Evolutionary conservation across 2,113 vertebrate genomes (phyloP).

Genomic region (Asarcornis scutulata): DNA sequence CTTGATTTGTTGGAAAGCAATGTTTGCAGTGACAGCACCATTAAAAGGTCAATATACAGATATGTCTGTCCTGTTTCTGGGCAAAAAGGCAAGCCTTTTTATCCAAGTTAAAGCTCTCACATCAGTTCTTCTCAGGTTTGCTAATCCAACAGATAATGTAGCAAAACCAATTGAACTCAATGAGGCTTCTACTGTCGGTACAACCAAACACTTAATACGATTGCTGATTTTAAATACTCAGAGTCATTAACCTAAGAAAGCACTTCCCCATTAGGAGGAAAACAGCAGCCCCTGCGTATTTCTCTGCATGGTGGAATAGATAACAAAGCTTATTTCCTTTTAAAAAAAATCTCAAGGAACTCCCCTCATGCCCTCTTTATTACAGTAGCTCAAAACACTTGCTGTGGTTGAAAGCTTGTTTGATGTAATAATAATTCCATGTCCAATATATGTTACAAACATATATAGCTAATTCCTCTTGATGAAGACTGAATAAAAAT

Average conservation of each 20-base stretch:
- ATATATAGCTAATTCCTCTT: neutral
- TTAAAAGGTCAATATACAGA: neutral
- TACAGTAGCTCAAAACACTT: neutral
- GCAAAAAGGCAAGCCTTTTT: constrained; percentile 23
- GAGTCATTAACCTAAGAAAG: constrained; percentile 38
- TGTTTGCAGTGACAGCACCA: neutral
- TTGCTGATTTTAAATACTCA: constrained; percentile 47
- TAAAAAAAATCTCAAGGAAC: neutral
- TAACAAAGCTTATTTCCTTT: neutral
- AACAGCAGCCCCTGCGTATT: neutral
- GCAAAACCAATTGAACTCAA: constrained; percentile 49
- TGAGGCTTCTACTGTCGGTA: constrained; percentile 39
- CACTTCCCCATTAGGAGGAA: neutral
- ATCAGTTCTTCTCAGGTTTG: neutral
- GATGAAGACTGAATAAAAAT: neutral
- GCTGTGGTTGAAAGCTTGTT: neutral
- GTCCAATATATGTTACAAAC: neutral
- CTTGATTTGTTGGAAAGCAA: neutral
- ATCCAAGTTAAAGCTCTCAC: constrained; percentile 9
- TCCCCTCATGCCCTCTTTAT: neutral
- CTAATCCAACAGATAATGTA: constrained; percentile 55
- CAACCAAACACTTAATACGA: constrained; percentile 17
- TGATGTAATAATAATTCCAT: neutral
- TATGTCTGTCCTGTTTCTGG: neutral
- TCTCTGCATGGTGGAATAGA: neutral